Conservation (phyloP, 2,113 vertebrate species). For the Lagopus muta region DNA sequence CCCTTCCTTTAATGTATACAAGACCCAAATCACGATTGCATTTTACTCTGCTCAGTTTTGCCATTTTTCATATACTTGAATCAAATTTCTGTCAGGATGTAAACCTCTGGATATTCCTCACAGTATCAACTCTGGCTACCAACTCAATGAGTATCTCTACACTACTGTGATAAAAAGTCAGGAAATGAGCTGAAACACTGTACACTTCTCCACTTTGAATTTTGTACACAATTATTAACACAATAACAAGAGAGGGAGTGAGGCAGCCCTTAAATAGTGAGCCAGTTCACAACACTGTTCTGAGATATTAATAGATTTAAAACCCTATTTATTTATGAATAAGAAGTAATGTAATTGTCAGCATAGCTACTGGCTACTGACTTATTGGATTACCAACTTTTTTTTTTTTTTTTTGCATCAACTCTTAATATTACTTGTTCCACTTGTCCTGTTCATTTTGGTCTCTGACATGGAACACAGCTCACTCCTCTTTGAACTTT, state of each 20-base stretch:
- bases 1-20: background rate
- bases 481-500: background rate
- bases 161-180: background rate
- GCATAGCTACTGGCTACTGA: background rate
- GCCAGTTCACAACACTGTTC: background rate
- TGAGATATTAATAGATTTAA: background rate
- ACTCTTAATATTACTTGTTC: background rate
- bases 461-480: background rate
- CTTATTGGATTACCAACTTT: background rate
- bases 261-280: background rate
- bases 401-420: constrained; percentile 12
- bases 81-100: background rate
- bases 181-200: background rate
- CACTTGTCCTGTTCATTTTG: background rate
- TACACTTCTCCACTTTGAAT: background rate
- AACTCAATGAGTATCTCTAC: background rate
- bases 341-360: background rate
- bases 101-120: background rate
- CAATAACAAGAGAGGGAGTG: background rate
- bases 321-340: background rate
- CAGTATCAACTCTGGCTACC: background rate
- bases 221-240: constrained; percentile 22
- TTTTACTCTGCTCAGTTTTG: background rate
- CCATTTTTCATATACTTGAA: background rate
- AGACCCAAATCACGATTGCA: background rate